These are phyloP conservation scores for Zapornia atra DNA, from an alignment of 2,113 vertebrate genomes.

Conservation along the genomic window DNA sequence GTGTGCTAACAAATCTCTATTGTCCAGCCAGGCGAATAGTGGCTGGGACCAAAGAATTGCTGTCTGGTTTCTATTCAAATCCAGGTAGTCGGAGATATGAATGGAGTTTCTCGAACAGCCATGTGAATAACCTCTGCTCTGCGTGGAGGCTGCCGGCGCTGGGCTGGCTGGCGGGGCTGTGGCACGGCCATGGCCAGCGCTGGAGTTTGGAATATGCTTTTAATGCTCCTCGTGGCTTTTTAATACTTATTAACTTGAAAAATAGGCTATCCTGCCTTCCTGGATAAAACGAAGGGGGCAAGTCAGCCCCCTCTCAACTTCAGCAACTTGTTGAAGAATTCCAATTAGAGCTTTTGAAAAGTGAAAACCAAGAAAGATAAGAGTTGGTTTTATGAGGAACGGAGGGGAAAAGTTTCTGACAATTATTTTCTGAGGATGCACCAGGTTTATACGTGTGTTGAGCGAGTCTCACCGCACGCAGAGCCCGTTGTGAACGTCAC, in stretches of 20 bases:
- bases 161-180: background rate
- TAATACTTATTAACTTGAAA: background rate
- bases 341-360: background rate
- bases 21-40: slow-evolving; percentile 87
- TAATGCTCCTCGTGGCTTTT: background rate
- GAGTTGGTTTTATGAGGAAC: background rate
- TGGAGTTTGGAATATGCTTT: background rate
- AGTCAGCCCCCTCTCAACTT: background rate
- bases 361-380: too few species aligned
- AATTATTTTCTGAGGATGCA: background rate
- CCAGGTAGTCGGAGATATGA: slow-evolving; percentile 86
- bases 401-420: background rate
- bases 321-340: background rate
- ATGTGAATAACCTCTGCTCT: slow-evolving; percentile 75
- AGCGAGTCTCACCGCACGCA: background rate
- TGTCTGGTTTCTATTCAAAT: slow-evolving; percentile 99
- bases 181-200: background rate
- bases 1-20: slow-evolving; percentile 95
- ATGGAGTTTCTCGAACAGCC: slow-evolving; percentile 78
- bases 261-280: slow-evolving; percentile 1
- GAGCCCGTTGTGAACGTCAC: background rate
- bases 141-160: slow-evolving; percentile 63
- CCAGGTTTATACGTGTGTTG: fast-evolving
- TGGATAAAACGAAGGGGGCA: background rate
- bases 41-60: slow-evolving; percentile 86